Percentiles rank a stretch among this genome's conserved stretches.
Evolutionary conservation across 2,113 vertebrate species (phyloP).

Genomic region (Mastomys coucha): DNA sequence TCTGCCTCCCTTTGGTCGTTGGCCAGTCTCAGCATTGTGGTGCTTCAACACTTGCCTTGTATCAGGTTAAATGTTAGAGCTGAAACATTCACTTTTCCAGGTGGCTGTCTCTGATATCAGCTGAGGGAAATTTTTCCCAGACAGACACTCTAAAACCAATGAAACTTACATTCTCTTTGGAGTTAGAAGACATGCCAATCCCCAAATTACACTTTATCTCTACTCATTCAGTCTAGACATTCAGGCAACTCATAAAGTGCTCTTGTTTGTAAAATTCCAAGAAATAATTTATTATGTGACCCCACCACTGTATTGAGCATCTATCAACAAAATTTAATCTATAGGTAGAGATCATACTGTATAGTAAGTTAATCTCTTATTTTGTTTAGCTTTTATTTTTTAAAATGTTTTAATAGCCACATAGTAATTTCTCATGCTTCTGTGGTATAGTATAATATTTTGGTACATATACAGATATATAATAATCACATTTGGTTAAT

Average conservation of each 20-base stretch:
- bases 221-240: slow-evolving; percentile 18
- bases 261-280: slow-evolving; percentile 37
- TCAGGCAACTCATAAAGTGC: background rate
- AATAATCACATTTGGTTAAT: background rate
- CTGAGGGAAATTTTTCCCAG: background rate
- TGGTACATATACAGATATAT: no score
- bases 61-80: background rate
- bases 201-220: background rate
- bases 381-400: slow-evolving; percentile 45
- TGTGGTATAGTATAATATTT: background rate
- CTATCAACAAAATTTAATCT: slow-evolving; percentile 54
- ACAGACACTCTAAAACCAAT: slow-evolving; percentile 40
- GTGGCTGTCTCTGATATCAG: background rate
- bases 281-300: slow-evolving; percentile 18
- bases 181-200: background rate
- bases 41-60: background rate
- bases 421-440: background rate
- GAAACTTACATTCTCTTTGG: background rate
- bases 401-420: background rate
- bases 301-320: background rate
- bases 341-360: slow-evolving; percentile 34
- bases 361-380: slow-evolving; percentile 59
- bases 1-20: background rate
- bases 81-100: background rate
- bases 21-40: background rate